Evolutionary conservation across 2,888 invertebrate species (phyloP).

Genomic region (Macrosiphum euphorbiae): DNA sequence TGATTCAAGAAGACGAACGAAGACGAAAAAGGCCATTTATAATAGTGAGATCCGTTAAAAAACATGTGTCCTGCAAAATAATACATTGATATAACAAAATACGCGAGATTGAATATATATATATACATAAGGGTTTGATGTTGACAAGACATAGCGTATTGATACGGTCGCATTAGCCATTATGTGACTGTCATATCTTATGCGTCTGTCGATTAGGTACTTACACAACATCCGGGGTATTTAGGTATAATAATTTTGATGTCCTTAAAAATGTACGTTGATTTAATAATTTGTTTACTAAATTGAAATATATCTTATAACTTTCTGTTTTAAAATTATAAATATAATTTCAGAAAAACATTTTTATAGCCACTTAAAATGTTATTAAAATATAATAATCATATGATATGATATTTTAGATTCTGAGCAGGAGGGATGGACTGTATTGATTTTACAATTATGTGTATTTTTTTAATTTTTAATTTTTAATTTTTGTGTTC

Average conservation of each 20-base stretch:
- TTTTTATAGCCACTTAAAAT: too few species aligned
- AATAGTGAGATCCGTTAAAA: not conserved
- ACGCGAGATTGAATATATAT: not conserved
- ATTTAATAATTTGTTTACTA: not conserved
- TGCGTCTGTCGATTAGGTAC: not conserved
- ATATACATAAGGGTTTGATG: not conserved
- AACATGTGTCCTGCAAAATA: not conserved
- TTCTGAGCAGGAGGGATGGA: too few species aligned
- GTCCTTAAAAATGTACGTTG: not conserved
- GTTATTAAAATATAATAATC: too few species aligned
- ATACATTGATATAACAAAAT: not conserved
- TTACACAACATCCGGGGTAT: not conserved
- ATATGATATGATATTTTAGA: too few species aligned
- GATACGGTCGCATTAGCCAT: not conserved
- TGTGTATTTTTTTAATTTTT: too few species aligned
- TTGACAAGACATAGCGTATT: not conserved
- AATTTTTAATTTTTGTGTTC: too few species aligned
- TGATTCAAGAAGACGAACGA: not conserved
- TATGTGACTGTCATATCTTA: slow-evolving; percentile 6
- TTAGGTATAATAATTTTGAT: not conserved
- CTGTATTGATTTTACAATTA: too few species aligned
- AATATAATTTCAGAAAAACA: too few species aligned
- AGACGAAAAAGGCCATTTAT: slow-evolving; percentile 1
- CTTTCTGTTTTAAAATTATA: too few species aligned
- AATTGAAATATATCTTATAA: too few species aligned